phyloP scores from a whole-genome alignment of 2,888 invertebrate genomes.

The Amphimallon solstitiale region DNA sequence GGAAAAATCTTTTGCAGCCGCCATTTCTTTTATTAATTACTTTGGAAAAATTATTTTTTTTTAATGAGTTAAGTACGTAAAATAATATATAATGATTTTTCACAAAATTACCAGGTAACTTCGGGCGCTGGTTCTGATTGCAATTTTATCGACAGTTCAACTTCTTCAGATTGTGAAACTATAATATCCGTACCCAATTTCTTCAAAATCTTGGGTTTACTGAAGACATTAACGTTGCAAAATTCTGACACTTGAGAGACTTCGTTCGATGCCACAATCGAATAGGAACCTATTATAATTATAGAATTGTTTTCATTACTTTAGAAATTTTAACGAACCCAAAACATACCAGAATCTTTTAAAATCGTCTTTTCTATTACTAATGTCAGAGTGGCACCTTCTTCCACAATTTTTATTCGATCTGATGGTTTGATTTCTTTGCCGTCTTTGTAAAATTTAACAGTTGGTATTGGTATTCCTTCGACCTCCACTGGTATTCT shows the following conservation, averaged over 20 bases:
- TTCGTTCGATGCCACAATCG: slow-evolving; percentile 86
- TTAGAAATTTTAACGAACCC: background rate
- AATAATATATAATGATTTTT: too few species aligned
- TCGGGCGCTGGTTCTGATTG: slow-evolving; percentile 86
- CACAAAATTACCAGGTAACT: slow-evolving; percentile 78
- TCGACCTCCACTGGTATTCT: slow-evolving; percentile 85
- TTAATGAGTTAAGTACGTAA: slow-evolving; percentile 2
- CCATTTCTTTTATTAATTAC: too few species aligned
- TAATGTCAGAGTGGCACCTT: slow-evolving; percentile 76
- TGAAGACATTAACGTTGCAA: slow-evolving; percentile 87
- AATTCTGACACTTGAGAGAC: slow-evolving; percentile 91
- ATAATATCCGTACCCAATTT: slow-evolving; percentile 74
- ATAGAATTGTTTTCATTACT: background rate
- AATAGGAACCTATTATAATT: slow-evolving; percentile 76
- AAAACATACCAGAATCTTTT: slow-evolving; percentile 74
- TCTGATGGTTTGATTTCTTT: slow-evolving; percentile 78
- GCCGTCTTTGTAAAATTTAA: slow-evolving; percentile 90
- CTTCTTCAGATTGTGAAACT: slow-evolving; percentile 79
- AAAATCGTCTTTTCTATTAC: slow-evolving; percentile 76
- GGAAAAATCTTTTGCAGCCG: too few species aligned
- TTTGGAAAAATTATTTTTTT: too few species aligned
- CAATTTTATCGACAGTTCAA: slow-evolving; percentile 78
- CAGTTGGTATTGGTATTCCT: slow-evolving; percentile 82
- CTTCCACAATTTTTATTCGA: slow-evolving; percentile 77
- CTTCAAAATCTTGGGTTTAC: slow-evolving; percentile 79